Evolutionary conservation across 2,888 invertebrate genomes (phyloP), one percentile per base, ranked within the genome.

Genomic region (Leptopilina drosophilae): DNA sequence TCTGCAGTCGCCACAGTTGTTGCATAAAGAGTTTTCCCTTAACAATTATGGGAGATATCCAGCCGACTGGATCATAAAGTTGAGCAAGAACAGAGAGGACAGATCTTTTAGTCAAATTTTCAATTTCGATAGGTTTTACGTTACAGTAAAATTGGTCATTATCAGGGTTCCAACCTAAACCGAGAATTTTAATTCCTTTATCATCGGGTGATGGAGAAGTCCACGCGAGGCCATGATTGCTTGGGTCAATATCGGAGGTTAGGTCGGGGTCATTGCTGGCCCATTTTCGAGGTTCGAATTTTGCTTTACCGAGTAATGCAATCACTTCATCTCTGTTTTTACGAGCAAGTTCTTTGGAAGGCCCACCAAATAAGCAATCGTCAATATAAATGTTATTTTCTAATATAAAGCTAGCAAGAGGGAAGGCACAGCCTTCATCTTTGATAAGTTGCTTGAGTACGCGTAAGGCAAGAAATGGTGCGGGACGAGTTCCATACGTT

Each of bases 381-480:
- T 56, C 56, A 12, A 56, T 56, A 56, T 56, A 56, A 56, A 56
- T 56, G 14, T 56, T 56, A 56, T 56, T 56, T 56, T 56, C 56
- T 11, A 56, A 12, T 56, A 56, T 12, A 5, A 56, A 56, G 11
- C 56, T 12, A 56, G 56, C 56, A 12, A 56, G 56, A 0, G 81
- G 80, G 20, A 59, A 81, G 1, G 15, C n/a, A 5, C 56, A 9
- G 0, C 77, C 81, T 42, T 81, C 80, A 56, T 82, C 81, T 14
- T 67, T 15, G 8, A 75, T 77, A 11, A 82, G 77, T 42, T 82
- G 81, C 6, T 80, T 69, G 6, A 82, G 8, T 2, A 79, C 76
- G 11, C 81, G 82, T 11, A 79, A 20, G 0, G 81, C 82, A n/a
- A 81, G 64, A 6, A 77, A 81, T 0, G 82, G 81, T 11, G 80